These are phyloP conservation scores for Alsophila aescularia DNA, from an alignment of 2,888 invertebrate species.

Conservation along the genomic window DNA sequence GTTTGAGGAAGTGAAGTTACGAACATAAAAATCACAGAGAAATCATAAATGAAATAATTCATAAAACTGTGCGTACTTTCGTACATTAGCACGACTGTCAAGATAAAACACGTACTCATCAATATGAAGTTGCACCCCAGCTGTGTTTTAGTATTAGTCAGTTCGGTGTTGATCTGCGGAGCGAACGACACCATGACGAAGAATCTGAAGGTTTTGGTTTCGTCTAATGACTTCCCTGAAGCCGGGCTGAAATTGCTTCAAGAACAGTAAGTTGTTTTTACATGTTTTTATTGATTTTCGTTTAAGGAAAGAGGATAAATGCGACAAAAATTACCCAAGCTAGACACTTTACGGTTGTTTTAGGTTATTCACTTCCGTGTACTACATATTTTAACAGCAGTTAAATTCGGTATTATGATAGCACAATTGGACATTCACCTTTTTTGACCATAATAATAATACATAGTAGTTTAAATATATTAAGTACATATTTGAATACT, in stretches of 20 bases:
- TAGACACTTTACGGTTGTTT: too few relatives aligned
- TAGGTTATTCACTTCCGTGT: too few relatives aligned
- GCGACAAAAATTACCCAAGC: too few relatives aligned
- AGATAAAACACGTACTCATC: constrained; percentile 4
- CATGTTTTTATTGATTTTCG: neutral
- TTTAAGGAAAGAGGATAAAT: neutral
- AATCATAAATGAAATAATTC: neutral
- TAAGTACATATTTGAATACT: too few relatives aligned
- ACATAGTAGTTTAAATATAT: too few relatives aligned
- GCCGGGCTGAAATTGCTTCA: constrained; percentile 86
- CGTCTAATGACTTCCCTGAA: constrained; percentile 87
- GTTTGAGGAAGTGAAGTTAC: neutral
- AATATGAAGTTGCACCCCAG: constrained; percentile 3
- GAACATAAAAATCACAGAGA: neutral
- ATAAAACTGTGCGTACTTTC: neutral
- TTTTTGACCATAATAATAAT: too few relatives aligned
- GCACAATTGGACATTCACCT: too few relatives aligned
- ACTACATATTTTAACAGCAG: too few relatives aligned
- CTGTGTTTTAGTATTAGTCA: constrained; percentile 41
- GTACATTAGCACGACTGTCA: constrained; percentile 1
- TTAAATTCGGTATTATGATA: too few relatives aligned
- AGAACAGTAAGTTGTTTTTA: constrained; percentile 82
- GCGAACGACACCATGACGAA: constrained; percentile 65
- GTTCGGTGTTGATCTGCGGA: constrained; percentile 41
- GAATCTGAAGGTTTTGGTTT: constrained; percentile 87